A percentile compares a stretch with the other conserved stretches of the same genome.
phyloP scores from a whole-genome alignment of 1,140 invertebrate genomes.

The Coenobita brevimanus region DNA sequence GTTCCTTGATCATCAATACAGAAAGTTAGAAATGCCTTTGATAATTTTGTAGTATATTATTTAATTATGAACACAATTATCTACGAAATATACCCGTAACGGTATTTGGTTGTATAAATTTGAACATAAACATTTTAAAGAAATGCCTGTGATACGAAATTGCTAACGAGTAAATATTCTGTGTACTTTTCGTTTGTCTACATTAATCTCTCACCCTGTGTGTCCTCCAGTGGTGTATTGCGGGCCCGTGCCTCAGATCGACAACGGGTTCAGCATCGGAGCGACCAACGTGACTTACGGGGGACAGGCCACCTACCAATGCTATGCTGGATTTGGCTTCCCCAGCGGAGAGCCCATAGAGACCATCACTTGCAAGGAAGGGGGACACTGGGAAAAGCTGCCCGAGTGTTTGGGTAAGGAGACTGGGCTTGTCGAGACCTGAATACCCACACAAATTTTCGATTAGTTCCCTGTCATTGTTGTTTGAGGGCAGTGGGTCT shows the following conservation, averaged over 20 bases:
- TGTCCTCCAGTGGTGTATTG: conserved; percentile 90
- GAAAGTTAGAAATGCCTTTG: no score
- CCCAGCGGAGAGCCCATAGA: conserved; percentile 89
- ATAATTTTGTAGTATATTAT: no score
- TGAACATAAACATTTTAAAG: no score
- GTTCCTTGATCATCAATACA: no score
- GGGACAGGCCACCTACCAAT: conserved; percentile 94
- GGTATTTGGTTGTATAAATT: no score
- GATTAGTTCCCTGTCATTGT: conserved; percentile 11
- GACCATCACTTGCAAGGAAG: conserved; percentile 89
- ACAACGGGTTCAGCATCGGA: conserved; percentile 96
- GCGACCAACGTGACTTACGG: conserved; percentile 94
- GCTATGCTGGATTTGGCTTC: conserved; percentile 97
- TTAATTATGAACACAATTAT: no score
- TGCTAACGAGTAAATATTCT: no score
- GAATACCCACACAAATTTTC: no score
- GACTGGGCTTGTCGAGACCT: no score
- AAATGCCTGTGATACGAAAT: no score
- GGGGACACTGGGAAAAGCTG: conserved; percentile 92
- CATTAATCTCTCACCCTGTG: neutral
- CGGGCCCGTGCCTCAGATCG: conserved; percentile 96
- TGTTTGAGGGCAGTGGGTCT: conserved; percentile 20
- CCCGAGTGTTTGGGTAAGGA: conserved; percentile 87
- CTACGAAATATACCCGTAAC: no score
- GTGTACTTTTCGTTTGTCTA: no score